Evolutionary conservation across 53 echinoderm and acorn worm genomes (phyloP).

Genomic region (Holothuria scabra): DNA sequence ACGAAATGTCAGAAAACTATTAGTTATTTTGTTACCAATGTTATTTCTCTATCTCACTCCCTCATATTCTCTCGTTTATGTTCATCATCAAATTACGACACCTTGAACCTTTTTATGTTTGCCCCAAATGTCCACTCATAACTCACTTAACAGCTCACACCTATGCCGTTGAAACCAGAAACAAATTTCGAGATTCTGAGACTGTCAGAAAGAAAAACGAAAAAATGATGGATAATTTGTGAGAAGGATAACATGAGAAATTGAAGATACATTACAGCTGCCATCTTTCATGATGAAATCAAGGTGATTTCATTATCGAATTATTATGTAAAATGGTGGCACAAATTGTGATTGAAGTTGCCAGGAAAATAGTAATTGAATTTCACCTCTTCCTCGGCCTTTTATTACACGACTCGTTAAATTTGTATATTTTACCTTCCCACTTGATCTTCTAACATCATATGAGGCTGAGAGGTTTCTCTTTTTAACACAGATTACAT

Average conservation of each 20-base stretch:
- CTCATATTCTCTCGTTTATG: background rate
- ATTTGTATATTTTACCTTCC: too few relatives aligned
- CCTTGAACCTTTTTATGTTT: conserved; percentile 45
- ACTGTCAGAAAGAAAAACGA: too few relatives aligned
- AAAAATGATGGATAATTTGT: conserved; percentile 39
- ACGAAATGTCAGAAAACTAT: too few relatives aligned
- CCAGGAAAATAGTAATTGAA: conserved; percentile 35
- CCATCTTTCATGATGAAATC: conserved; percentile 1
- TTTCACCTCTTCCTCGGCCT: conserved; percentile 20
- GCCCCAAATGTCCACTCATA: conserved; percentile 20
- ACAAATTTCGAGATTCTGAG: too few relatives aligned
- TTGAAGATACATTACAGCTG: conserved; percentile 20
- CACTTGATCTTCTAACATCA: background rate
- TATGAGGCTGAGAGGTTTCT: conserved; percentile 11
- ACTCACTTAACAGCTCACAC: conserved; percentile 6
- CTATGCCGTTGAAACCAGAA: too few relatives aligned
- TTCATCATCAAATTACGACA: conserved; percentile 26
- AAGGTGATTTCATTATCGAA: conserved; percentile 47
- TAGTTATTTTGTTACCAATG: too few relatives aligned
- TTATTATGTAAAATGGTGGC: conserved; percentile 41
- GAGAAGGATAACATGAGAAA: conserved; percentile 24
- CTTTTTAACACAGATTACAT: conserved; percentile 2
- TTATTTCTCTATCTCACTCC: background rate
- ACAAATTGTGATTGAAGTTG: conserved; percentile 43
- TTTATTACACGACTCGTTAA: background rate